Evolutionary conservation across 2,113 vertebrate species (phyloP), one percentile per base, ranked within the genome.

Genomic region (Marcusenius ussheri): DNA sequence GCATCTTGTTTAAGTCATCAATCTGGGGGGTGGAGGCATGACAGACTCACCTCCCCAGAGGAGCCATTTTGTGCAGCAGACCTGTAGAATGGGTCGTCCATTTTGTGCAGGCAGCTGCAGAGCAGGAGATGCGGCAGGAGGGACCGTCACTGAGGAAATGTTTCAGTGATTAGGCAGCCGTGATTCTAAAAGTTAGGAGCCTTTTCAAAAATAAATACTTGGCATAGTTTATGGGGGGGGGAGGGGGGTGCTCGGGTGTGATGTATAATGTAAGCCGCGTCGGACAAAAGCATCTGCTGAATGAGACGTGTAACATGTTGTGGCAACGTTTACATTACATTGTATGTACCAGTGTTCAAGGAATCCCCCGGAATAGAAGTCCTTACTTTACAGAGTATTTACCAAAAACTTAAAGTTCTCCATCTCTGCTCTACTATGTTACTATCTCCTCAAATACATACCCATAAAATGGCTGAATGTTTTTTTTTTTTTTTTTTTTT

Each of bases 21-120:
- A 4, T 84, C 19, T 47, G 24, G 45, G 45, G 39, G 56, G 62
- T 74, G 45, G 39, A 89, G 7, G 46, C 15, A 21, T 50, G 70
- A 58, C 39, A 62, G 89, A 5, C 80, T 90, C 90, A 91, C 90
- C 91, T 92, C 27, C 70, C 46, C 47, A 49, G 88, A 90, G 49
- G 96, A 94, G 95, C 95, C 96, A 96, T 96, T 96, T 96, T 96
- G 95, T 96, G 92, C 62, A 92, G 92, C 91, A 86, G 87, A 91
- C 90, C 39, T 90, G 89, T 56, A 89, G 83, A 88, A 91, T 89
- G 89, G 93, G 93, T 92, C 95, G 87, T 94, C 96, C 95, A 96
- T 96, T 95, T 96, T 96, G 94, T 96, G 91, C 92, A 70, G 89
- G 42, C 89, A 84, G 92, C 92, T 93, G 93, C 94, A 94, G 92